These are phyloP conservation scores for Henricia sp. DNA, from an alignment of 53 echinoderm and acorn worm genomes.

Conservation along the genomic window DNA sequence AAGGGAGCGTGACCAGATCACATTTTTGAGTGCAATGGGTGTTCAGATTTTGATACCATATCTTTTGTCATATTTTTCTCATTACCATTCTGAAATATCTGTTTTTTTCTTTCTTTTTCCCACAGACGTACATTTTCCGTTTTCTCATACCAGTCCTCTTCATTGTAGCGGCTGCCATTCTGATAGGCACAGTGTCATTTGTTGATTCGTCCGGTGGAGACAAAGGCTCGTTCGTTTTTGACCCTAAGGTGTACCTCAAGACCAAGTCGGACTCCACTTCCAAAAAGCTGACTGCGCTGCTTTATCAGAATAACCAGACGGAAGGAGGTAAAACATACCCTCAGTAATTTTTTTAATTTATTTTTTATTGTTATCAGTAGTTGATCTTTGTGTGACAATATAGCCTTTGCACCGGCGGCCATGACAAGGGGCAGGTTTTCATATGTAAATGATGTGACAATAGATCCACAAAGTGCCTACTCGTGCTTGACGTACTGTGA, in stretches of 20 bases:
- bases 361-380: not conserved
- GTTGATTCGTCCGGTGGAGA: not conserved
- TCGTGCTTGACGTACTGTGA: too few species aligned
- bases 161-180: constrained; percentile 54
- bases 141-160: constrained; percentile 54
- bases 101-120: not conserved
- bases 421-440: too few species aligned
- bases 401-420: too few species aligned
- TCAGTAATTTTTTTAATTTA: not conserved
- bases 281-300: constrained; percentile 4
- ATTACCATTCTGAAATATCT: too few species aligned
- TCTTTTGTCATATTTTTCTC: too few species aligned
- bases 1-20: too few species aligned
- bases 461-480: too few species aligned
- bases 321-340: constrained; percentile 33
- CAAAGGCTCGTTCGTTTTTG: constrained; percentile 15
- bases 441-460: too few species aligned
- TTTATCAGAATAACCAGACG: constrained; percentile 66
- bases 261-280: not conserved
- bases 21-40: too few species aligned
- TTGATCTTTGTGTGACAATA: not conserved
- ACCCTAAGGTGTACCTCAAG: constrained; percentile 54
- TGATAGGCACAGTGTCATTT: constrained; percentile 30
- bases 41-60: too few species aligned
- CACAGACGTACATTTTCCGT: constrained; percentile 64